Percentiles rank a stretch among this genome's conserved stretches.
Evolutionary conservation across 2,113 vertebrate genomes (phyloP).

Genomic region (Entelurus aequoreus): DNA sequence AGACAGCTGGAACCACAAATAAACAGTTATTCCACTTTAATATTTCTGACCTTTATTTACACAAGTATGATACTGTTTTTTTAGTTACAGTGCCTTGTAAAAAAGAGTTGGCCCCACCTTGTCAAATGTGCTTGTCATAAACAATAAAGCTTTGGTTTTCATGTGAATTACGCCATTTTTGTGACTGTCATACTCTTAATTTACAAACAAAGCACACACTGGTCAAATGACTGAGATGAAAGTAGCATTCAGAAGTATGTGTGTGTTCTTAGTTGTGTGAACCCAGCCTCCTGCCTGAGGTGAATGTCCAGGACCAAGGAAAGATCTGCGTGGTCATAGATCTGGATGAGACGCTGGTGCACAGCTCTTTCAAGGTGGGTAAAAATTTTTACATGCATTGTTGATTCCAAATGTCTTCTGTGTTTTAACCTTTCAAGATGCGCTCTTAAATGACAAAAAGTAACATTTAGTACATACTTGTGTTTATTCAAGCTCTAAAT

Average conservation of each 20-base stretch:
- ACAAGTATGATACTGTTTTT: no score
- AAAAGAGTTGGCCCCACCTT: no score
- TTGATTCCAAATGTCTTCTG: neutral
- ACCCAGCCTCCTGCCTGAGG: slow-evolving; percentile 80
- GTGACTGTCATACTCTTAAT: neutral
- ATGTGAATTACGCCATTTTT: neutral
- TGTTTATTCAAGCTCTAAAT: no score
- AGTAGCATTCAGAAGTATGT: neutral
- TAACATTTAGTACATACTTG: no score
- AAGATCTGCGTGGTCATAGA: slow-evolving; percentile 92
- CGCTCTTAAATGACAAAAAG: no score
- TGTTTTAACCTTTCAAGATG: neutral
- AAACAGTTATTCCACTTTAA: no score
- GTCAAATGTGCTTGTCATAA: no score
- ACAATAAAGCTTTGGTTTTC: slow-evolving; percentile 7
- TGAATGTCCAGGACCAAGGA: slow-evolving; percentile 79
- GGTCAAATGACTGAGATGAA: neutral
- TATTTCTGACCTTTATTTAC: no score
- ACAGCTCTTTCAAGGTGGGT: slow-evolving; percentile 87
- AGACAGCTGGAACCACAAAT: no score
- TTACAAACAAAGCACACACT: neutral
- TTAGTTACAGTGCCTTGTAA: no score
- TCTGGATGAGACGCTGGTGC: slow-evolving; percentile 90
- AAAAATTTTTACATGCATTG: neutral
- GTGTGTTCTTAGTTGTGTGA: slow-evolving; percentile 68